A percentile compares a stretch with the other conserved stretches of the same genome.
These are phyloP conservation scores for Helleia helle DNA, from an alignment of 2,888 invertebrate species.

Conservation along the genomic window DNA sequence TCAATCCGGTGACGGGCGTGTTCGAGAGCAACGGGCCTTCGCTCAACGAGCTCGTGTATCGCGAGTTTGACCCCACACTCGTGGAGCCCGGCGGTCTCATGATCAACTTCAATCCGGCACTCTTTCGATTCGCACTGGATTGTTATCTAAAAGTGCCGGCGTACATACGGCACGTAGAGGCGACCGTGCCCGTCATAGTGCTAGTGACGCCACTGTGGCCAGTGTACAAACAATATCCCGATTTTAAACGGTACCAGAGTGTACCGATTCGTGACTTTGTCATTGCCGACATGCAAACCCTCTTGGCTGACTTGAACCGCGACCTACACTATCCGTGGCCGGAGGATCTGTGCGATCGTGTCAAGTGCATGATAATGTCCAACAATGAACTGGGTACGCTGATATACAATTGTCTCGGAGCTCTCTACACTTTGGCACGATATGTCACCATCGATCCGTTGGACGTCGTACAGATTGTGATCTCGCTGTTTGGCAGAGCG, in stretches of 20 bases:
- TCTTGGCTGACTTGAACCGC: slow-evolving; percentile 10
- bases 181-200: slow-evolving; percentile 9
- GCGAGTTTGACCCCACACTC: slow-evolving; percentile 5
- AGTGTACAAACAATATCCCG: slow-evolving; percentile 9
- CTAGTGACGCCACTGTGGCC: slow-evolving; percentile 8
- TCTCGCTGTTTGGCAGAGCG: slow-evolving; percentile 8
- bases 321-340: slow-evolving; percentile 5
- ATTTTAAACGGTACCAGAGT: slow-evolving; percentile 9
- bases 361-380: neutral
- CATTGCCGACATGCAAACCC: slow-evolving; percentile 5
- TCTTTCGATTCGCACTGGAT: slow-evolving; percentile 9
- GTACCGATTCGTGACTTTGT: slow-evolving; percentile 7
- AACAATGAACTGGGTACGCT: slow-evolving; percentile 9
- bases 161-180: slow-evolving; percentile 9
- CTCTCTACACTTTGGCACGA: slow-evolving; percentile 9
- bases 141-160: slow-evolving; percentile 9
- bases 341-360: slow-evolving; percentile 9
- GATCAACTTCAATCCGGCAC: slow-evolving; percentile 5
- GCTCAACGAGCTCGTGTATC: slow-evolving; percentile 9
- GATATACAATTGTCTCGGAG: slow-evolving; percentile 8
- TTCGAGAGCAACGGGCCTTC: slow-evolving; percentile 1
- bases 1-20: neutral
- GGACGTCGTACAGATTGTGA: slow-evolving; percentile 9
- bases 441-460: slow-evolving; percentile 8
- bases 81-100: neutral